Base-by-base conservation (phyloP, 2,797 vertebrate species). In the Lates japonicus region DNA sequence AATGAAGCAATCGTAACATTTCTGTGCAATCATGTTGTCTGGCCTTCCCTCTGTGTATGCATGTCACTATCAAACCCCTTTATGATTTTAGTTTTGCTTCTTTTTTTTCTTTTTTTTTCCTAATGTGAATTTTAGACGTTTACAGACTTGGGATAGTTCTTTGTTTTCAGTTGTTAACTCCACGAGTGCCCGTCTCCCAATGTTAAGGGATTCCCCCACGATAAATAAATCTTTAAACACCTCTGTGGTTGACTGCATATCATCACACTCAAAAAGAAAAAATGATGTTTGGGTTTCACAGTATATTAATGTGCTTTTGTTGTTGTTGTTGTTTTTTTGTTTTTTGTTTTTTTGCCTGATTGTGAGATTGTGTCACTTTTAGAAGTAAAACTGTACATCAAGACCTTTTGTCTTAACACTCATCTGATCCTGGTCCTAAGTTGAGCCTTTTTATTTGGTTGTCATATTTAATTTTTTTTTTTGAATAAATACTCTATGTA, bases 401-500 rank as follows among this genome's bases (percentile, higher is more conserved):
- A 85, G 79, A 79, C 80, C 42, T 86, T 81, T 79, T 82, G 91
- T 96, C 92, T 96, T 94, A 93, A 93, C 92, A 89, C 89, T 92
- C 92, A 93, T 93, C 92, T 90, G 89, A 95, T 94, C 81, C 76
- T 87, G 89, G 87, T 94, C 94, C 94, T 95, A 93, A 86, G 81
- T 94, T 93, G 92, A 96, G 91, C 94, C 94, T 94, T 95, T 93
- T 95, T 95, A 92, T 94, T 95, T 95, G 93, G 82, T 94, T 94
- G 90, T 96, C 81, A 80, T 94, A 96, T 96, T 96, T 94, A 96
- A 96, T 96, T 97, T 96, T 89, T 82, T 93, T 92, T 93, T 92
- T 92, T 88, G 84, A 95, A 94, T 94, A 94, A 93, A 94, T 94
- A 85, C 87, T 91, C 74, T 81, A 78, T 90, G 80, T 88, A 85